A percentile compares a stretch with the other conserved stretches of the same genome.
Conservation (phyloP, 1,140 invertebrate species). For the Aethina tumida region DNA sequence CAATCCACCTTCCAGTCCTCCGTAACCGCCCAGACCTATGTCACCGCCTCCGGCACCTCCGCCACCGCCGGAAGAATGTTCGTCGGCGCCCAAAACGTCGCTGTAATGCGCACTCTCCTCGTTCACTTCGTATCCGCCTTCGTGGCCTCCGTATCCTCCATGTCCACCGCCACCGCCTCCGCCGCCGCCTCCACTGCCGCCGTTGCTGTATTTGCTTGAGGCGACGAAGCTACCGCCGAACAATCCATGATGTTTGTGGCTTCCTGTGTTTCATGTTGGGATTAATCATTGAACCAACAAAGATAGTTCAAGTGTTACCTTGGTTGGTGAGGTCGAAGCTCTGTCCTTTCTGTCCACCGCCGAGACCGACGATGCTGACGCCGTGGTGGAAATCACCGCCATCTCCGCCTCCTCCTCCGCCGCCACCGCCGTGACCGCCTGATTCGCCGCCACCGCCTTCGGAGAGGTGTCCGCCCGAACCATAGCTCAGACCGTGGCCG, state of each 20-base stretch:
- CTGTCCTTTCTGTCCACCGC: conserved; percentile 15
- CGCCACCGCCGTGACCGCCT: conserved; percentile 8
- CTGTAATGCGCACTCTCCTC: conserved; percentile 20
- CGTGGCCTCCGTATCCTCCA: conserved; percentile 9
- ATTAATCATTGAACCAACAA: background rate
- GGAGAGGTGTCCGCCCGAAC: conserved; percentile 7
- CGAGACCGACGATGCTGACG: conserved; percentile 20
- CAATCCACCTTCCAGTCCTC: too few relatives aligned
- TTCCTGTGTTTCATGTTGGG: conserved; percentile 1
- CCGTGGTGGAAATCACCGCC: conserved; percentile 24
- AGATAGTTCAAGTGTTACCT: conserved; percentile 5
- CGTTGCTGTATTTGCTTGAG: conserved; percentile 24
- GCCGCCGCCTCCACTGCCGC: conserved; percentile 17
- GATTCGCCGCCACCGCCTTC: conserved; percentile 9
- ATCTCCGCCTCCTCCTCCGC: conserved; percentile 9
- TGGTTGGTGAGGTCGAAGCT: conserved; percentile 23
- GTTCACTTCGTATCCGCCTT: conserved; percentile 10
- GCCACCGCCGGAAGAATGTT: conserved; percentile 1
- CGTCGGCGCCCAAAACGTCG: conserved; percentile 18
- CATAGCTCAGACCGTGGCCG: conserved; percentile 11
- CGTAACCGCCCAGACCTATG: too few relatives aligned
- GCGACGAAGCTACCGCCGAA: conserved; percentile 26
- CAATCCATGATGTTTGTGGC: conserved; percentile 17
- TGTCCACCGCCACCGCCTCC: conserved; percentile 10
- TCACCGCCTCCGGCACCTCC: conserved; percentile 8